phyloP scores from a whole-genome alignment of 2,888 invertebrate species.

The Frankliniella intonsa region DNA sequence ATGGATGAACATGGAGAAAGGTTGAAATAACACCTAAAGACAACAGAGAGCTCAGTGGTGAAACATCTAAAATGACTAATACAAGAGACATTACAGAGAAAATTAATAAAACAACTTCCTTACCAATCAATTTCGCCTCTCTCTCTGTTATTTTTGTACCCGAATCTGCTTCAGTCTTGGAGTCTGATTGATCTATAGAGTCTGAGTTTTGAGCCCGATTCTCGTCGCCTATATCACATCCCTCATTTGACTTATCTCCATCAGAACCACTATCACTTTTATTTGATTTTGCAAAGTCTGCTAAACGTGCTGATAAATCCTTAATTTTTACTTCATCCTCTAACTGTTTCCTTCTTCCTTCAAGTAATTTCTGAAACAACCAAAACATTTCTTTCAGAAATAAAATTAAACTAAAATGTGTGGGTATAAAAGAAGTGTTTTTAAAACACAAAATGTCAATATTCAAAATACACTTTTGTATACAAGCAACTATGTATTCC shows the following conservation, averaged over 20 bases:
- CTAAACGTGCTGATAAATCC: constrained; percentile 48
- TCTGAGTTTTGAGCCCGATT: constrained; percentile 40
- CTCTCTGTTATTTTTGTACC: constrained; percentile 49
- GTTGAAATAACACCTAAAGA: constrained; percentile 70
- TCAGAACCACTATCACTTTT: neutral
- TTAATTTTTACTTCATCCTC: constrained; percentile 54
- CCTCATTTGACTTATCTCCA: constrained; percentile 40
- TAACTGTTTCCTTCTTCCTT: constrained; percentile 52
- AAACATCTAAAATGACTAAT: constrained; percentile 20
- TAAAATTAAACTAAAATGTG: neutral
- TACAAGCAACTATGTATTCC: neutral
- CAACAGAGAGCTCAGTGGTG: constrained; percentile 28
- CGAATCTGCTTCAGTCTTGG: neutral
- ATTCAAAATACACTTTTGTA: neutral
- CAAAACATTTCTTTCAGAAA: constrained; percentile 17
- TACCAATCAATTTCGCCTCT: constrained; percentile 73
- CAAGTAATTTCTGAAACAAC: constrained; percentile 50
- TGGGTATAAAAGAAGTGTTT: too few species aligned
- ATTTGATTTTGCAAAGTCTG: constrained; percentile 19
- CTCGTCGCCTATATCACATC: constrained; percentile 45
- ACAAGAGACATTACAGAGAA: constrained; percentile 32
- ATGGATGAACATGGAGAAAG: constrained; percentile 88
- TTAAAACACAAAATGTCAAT: neutral
- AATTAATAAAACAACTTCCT: constrained; percentile 30
- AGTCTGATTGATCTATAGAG: neutral